Base-by-base conservation (phyloP, 2,797 vertebrate species). In the Huso huso region DNA sequence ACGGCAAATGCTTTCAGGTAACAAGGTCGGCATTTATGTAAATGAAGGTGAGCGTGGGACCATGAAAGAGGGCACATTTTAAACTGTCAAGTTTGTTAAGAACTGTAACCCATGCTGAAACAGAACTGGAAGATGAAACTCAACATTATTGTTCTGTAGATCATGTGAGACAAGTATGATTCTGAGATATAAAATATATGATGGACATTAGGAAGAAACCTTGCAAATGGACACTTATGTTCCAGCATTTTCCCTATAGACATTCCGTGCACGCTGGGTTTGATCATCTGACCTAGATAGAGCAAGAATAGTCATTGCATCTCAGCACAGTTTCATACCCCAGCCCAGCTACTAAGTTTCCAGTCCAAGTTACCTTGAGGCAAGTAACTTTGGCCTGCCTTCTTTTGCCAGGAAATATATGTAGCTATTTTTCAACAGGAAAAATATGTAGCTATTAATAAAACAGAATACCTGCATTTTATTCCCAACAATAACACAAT, bases 1-100 rank as follows among this genome's bases (percentile, higher is more conserved):
- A 93, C 81, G 62, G 71, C 66, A 75, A 87, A 80, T 48, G 53
- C 77, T 88, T 87, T 87, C 87, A 90, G 86, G 88, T 88, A 85
- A 82, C 80, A 71, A 67, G 73, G 76, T 81, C 72, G 82, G 83
- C 83, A 82, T 87, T 92, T 88, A 86, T 82, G 82, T 76, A 79
- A 75, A 74, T 73, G 55, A 73, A 76, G 68, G 63, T 59, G 66
- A 68, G 64, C 37, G 49, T 61, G 18, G 63, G 66, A 61, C 53
- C 60, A 64, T 57, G 65, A 52, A 48, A 55, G 48, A 53, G 67
- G 67, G 58, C 65, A 68, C 51, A 61, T 60, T 55, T 12, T 51
- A 62, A 65, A 67, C 49, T 61, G 66, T 62, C 58, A 48, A 15
- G 49, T 12, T 37, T 50, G 66, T 50, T 51, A 49, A 8, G 48